Evolutionary conservation across 2,113 vertebrate genomes (phyloP).

Genomic region (Cryptomyrus ogoouensis): DNA sequence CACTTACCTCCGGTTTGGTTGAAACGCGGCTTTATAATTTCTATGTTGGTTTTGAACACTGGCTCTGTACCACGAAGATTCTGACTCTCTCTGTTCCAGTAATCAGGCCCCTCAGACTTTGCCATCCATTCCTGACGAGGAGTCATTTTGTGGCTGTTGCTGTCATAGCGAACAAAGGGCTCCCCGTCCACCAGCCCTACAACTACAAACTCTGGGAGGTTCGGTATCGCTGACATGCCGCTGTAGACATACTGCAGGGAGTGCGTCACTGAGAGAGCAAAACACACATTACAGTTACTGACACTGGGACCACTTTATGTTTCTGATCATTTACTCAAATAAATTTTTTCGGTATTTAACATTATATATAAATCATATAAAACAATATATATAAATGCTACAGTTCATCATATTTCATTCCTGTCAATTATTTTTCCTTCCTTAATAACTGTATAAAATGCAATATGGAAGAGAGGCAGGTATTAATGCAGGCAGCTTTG

Average conservation of each 20-base stretch:
- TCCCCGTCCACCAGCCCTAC: not conserved
- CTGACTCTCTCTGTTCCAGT: rapidly evolving
- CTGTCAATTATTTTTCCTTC: too few species aligned
- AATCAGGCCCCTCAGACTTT: rapidly evolving
- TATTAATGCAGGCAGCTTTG: too few species aligned
- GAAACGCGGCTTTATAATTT: not conserved
- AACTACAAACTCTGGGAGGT: not conserved
- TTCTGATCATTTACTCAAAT: not conserved
- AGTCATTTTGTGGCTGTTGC: rapidly evolving
- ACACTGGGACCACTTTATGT: not conserved
- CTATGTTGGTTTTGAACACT: not conserved
- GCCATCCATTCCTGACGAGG: not conserved
- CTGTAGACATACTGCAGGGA: not conserved
- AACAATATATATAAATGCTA: too few species aligned
- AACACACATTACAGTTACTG: not conserved
- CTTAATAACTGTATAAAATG: too few species aligned
- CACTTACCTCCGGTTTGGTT: not conserved
- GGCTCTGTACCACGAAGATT: rapidly evolving
- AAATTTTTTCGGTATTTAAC: too few species aligned
- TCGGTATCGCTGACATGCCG: not conserved
- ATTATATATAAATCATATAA: too few species aligned
- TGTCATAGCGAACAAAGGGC: not conserved
- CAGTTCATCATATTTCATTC: too few species aligned
- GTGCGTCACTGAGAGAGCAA: not conserved
- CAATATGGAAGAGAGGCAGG: too few species aligned